Evolutionary conservation across 2,797 vertebrate genomes (phyloP).

Genomic region (Sparus aurata): DNA sequence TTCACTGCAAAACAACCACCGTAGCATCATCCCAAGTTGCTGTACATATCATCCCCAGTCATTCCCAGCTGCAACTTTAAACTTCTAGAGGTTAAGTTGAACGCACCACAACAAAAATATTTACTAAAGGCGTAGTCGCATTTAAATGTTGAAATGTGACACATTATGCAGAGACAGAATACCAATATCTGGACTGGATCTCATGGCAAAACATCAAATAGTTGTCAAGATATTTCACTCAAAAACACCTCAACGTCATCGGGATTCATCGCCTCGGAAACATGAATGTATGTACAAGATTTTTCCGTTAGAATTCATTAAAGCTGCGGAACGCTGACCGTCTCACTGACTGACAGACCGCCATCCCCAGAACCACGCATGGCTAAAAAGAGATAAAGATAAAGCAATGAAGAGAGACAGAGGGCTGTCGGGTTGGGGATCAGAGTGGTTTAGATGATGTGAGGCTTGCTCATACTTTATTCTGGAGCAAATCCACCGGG

Average conservation of each 20-base stretch:
- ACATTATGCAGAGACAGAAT: background rate
- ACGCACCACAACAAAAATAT: no score
- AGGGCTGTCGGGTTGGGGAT: no score
- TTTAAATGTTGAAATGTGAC: background rate
- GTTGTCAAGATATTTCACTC: background rate
- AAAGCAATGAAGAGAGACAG: background rate
- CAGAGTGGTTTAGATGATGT: background rate
- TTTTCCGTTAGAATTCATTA: background rate
- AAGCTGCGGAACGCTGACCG: background rate
- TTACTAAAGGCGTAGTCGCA: no score
- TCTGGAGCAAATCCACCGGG: conserved; percentile 3
- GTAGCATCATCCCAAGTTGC: no score
- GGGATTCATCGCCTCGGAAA: background rate
- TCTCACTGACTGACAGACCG: background rate
- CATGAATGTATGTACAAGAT: background rate
- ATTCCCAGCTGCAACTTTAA: no score
- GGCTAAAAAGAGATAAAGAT: background rate
- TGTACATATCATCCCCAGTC: no score
- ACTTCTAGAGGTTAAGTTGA: no score
- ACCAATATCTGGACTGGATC: background rate
- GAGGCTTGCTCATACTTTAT: background rate
- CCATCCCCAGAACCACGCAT: background rate
- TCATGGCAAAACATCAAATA: background rate
- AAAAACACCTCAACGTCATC: background rate
- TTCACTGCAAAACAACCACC: no score